Base-by-base conservation (phyloP, 2,888 invertebrate genomes). In the Caenorhabditis auriculariae region DNA sequence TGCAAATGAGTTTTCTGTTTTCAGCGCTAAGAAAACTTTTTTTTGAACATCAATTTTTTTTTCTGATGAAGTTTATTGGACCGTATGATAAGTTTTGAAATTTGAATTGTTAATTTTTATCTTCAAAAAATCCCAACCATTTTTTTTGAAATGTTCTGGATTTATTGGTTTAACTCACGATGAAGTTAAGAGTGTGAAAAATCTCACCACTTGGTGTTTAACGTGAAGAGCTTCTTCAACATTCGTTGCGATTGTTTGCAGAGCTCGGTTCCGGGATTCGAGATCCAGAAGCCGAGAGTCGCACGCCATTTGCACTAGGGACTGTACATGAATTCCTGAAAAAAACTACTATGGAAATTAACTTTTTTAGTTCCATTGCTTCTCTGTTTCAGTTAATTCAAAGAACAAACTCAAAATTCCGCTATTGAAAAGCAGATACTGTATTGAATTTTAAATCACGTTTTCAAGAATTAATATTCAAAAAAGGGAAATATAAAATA, bases 251-350 rank as follows among this genome's bases (percentile, higher is more conserved):
- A 81, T 81, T 9, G 81, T 82, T 37, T 77, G 72, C 45, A 81
- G 58, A 7, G 81, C 81, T 19, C 77, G 66, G 19, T 70, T 71
- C 19, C 81, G 59, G 12, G 78, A 74, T 48, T 81, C 81, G 37
- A 73, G 46, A 61, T 81, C 81, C 35, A 81, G 69, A 41, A 81
- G 57, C 17, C 81, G 65, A 2, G 77, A 77, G 51, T 81, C 81
- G 56, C 81, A 81, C 19, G 81, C 81, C 81, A 81, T 82, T 53
- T 81, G 80, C 27, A 81, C 81, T 49, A 81, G 58, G 5, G 81
- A 80, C 59, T 81, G 81, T 37, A 81, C 80, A 54, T 81, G 81
- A 51, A 81, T 82, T 28, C 81, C 81, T 81, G 54, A 24, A 75
- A 68, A 39, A 12, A 23, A 17, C 12, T 5, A 23, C 1, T 24